phyloP scores from a whole-genome alignment of 2,113 vertebrate species.

The Atherinomorus stipes region DNA sequence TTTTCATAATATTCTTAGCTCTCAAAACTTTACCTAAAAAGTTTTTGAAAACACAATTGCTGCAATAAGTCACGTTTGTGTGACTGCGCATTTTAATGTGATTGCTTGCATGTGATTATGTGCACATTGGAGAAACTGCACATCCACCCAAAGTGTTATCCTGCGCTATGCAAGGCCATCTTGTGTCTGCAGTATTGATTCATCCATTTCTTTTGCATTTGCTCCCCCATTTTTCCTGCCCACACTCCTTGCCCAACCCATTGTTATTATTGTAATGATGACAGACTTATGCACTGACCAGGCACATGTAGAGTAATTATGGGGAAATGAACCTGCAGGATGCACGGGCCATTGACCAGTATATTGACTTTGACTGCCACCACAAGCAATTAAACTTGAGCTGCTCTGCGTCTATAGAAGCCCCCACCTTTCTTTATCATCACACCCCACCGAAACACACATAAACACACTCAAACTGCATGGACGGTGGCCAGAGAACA shows the following conservation, averaged over 20 bases:
- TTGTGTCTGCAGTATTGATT: conserved; percentile 50
- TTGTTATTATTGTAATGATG: conserved; percentile 83
- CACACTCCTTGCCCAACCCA: conserved; percentile 51
- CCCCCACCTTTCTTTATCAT: conserved; percentile 54
- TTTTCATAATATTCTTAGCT: not conserved
- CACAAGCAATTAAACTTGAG: conserved; percentile 84
- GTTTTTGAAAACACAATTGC: not conserved
- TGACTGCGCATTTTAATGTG: not conserved
- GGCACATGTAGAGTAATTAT: conserved; percentile 84
- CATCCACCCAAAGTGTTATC: conserved; percentile 15
- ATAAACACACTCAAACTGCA: conserved; percentile 24
- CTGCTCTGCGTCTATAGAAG: conserved; percentile 70
- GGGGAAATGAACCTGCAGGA: conserved; percentile 81
- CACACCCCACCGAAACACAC: conserved; percentile 2
- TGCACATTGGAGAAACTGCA: not conserved
- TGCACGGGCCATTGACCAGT: conserved; percentile 83
- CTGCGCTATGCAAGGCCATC: conserved; percentile 24
- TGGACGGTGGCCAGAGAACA: conserved; percentile 58
- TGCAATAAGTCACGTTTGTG: not conserved
- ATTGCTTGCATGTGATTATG: not conserved
- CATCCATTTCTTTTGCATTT: conserved; percentile 65
- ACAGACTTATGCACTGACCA: conserved; percentile 79
- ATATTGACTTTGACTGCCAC: conserved; percentile 85
- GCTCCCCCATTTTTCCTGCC: conserved; percentile 51
- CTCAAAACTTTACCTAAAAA: not conserved